A percentile compares a stretch with the other conserved stretches of the same genome.
Evolutionary conservation across 2,888 invertebrate species (phyloP).

Genomic region (Prostheceraeus crozeri): DNA sequence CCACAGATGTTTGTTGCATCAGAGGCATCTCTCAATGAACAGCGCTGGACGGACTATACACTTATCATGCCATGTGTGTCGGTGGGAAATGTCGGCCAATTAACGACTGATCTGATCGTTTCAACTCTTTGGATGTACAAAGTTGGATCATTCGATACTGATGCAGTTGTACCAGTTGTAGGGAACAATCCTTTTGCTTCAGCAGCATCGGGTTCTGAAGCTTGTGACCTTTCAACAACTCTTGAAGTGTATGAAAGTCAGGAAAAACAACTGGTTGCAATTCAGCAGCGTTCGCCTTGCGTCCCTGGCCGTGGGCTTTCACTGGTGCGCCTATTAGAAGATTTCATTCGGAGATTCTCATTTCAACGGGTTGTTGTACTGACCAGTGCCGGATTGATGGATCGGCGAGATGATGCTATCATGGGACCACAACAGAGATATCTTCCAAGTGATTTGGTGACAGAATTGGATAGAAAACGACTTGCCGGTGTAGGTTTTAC

Average conservation of each 20-base stretch:
- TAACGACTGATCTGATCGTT: constrained; percentile 73
- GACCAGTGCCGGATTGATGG: too few species aligned
- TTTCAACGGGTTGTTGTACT: too few species aligned
- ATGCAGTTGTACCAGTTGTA: constrained; percentile 69
- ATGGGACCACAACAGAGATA: too few species aligned
- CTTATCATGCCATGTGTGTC: constrained; percentile 67
- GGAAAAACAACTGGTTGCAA: not conserved
- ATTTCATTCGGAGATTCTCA: too few species aligned
- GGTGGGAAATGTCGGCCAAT: constrained; percentile 84
- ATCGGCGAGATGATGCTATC: too few species aligned
- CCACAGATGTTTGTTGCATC: too few species aligned
- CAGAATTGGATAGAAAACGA: too few species aligned
- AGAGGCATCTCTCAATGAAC: too few species aligned
- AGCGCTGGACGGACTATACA: too few species aligned
- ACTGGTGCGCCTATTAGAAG: too few species aligned
- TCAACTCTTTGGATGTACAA: constrained; percentile 64
- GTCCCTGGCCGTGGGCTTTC: not conserved
- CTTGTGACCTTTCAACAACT: not conserved
- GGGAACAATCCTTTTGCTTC: constrained; percentile 71
- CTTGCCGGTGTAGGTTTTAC: too few species aligned
- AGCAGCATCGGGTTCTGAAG: not conserved
- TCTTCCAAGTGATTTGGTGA: too few species aligned
- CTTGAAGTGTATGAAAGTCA: constrained; percentile 2
- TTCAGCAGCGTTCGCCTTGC: not conserved
- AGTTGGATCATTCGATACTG: constrained; percentile 67